phyloP scores from a whole-genome alignment of 2,113 vertebrate species.

The Paralichthys olivaceus region DNA sequence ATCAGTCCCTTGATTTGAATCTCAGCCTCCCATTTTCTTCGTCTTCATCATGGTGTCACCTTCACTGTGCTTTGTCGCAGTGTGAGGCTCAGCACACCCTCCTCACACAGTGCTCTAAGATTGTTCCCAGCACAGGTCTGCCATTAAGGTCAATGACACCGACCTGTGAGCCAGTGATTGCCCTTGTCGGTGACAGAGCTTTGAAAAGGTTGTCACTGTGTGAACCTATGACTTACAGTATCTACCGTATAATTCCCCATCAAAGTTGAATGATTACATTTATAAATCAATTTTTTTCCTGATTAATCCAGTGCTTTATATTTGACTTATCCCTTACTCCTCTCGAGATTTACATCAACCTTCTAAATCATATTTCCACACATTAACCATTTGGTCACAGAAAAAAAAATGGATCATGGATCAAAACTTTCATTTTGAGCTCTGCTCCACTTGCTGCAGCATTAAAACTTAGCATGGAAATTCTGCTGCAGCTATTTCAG shows the following conservation, averaged over 20 bases:
- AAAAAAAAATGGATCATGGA: not conserved
- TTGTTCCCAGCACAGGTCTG: constrained; percentile 26
- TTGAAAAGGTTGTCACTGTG: constrained; percentile 1
- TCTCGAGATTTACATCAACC: not conserved
- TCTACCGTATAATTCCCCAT: not conserved
- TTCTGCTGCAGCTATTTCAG: constrained; percentile 30
- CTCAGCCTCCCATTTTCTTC: not conserved
- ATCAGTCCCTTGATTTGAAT: not conserved
- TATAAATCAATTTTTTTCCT: not conserved
- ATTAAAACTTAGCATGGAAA: constrained; percentile 33
- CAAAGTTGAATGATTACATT: not conserved
- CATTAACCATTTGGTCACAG: not conserved
- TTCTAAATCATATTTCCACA: constrained; percentile 1
- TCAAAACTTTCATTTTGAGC: constrained; percentile 9
- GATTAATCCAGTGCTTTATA: not conserved
- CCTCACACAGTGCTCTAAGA: constrained; percentile 48
- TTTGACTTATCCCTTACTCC: not conserved
- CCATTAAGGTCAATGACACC: constrained; percentile 42
- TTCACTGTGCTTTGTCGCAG: constrained; percentile 46
- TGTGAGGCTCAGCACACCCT: constrained; percentile 21
- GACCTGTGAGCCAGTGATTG: constrained; percentile 11
- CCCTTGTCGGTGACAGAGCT: not conserved
- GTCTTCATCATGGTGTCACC: constrained; percentile 43
- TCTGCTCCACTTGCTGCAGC: not conserved
- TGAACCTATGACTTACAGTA: not conserved